phyloP scores from a whole-genome alignment of 2,113 vertebrate genomes.

The Leptocoma aspasia region DNA sequence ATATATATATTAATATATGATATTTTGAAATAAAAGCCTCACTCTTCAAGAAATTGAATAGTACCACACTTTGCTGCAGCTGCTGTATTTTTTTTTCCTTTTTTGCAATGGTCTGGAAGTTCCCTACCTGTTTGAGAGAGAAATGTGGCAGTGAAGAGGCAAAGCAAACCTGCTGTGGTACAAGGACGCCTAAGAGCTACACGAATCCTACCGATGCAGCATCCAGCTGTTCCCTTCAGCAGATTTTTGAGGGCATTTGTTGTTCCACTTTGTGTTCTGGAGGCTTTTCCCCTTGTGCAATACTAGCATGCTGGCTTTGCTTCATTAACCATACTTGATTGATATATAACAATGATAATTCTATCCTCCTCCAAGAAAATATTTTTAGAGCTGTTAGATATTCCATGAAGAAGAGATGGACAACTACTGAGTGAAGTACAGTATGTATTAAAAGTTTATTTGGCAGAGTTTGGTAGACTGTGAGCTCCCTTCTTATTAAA shows the following conservation, averaged over 20 bases:
- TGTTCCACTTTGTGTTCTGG: slow-evolving; percentile 69
- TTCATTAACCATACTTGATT: slow-evolving; percentile 76
- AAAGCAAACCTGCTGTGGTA: slow-evolving; percentile 51
- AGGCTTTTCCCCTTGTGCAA: slow-evolving; percentile 74
- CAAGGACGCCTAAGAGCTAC: slow-evolving; percentile 54
- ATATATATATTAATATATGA: slow-evolving; percentile 75
- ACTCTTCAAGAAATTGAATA: slow-evolving; percentile 72
- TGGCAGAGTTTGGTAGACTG: slow-evolving; percentile 65
- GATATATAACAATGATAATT: slow-evolving; percentile 69
- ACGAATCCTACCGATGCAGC: background rate
- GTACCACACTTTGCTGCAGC: slow-evolving; percentile 68
- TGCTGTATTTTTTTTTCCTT: slow-evolving; percentile 38
- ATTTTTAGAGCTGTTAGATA: slow-evolving; percentile 74
- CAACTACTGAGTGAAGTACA: slow-evolving; percentile 57
- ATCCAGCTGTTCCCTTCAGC: slow-evolving; percentile 51
- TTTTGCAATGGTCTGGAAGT: slow-evolving; percentile 63
- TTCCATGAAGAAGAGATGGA: slow-evolving; percentile 60
- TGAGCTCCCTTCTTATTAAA: slow-evolving; percentile 68
- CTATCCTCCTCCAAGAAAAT: slow-evolving; percentile 75
- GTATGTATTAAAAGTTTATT: slow-evolving; percentile 65
- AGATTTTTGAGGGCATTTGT: slow-evolving; percentile 58
- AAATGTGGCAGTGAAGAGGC: slow-evolving; percentile 19
- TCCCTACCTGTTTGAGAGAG: slow-evolving; percentile 41
- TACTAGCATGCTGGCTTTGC: slow-evolving; percentile 83
- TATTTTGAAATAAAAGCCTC: slow-evolving; percentile 78